Base-by-base conservation (phyloP, 2,888 invertebrate species). In the Sturmia bella region DNA sequence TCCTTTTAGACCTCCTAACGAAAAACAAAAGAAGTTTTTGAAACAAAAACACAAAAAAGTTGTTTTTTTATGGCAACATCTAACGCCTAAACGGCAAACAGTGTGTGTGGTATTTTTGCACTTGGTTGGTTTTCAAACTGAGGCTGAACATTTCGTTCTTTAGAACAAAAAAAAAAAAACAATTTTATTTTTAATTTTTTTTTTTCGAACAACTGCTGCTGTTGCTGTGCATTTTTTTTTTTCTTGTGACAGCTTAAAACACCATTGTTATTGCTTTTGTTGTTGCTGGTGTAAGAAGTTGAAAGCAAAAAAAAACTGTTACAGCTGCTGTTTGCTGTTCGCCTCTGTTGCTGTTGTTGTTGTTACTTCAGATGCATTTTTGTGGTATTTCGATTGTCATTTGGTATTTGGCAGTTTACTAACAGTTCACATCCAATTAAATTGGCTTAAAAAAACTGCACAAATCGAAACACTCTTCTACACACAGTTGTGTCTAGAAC, bases 351-450 rank as follows among this genome's bases (percentile, higher is more conserved):
- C 52, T 41, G 24, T 32, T 52, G 70, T 70, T 73, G 61, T 72
- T 78, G 64, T 59, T 59, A 73, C 59, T 73, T 73, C 72, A 59
- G 77, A 72, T 82, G 77, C 74, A 70, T 69, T 82, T 78, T 77
- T 82, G 69, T 82, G 59, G 73, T 66, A 78, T 74, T 77, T 77
- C 82, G 77, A 82, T 82, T 82, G 82, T 82, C 82, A 82, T 82
- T 77, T 74, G 82, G 82, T 82, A 82, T 82, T 82, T 82, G 82
- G 82, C 82, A 82, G 82, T 82, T 82, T 78, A 82, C 82, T 74
- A 82, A 78, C 77, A 82, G 82, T 82, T 82, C 82, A 82, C 82
- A 82, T 82, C 82, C 82, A 82, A 82, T 82, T 82, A 82, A 82
- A 82, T 82, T 82, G 82, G 77, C 43, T 82, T n/a, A 70, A 50